phyloP scores from a whole-genome alignment of 1,140 invertebrate species.

The Glossosoma conforme region DNA sequence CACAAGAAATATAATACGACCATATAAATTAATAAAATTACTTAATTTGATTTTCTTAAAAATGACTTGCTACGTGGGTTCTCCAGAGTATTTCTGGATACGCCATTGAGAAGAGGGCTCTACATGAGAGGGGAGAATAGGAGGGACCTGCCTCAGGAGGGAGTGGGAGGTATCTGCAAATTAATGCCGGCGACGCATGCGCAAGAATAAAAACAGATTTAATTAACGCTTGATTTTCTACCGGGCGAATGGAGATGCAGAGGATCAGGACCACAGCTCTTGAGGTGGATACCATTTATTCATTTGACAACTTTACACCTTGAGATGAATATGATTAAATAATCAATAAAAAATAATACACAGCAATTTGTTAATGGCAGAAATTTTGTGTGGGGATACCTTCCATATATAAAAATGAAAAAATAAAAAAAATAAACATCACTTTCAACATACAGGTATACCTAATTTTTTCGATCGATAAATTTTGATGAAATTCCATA shows the following conservation, averaged over 20 bases:
- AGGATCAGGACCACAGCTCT: no score
- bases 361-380: background rate
- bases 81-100: no score
- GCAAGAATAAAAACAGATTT: slow-evolving; percentile 4
- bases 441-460: background rate
- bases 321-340: no score
- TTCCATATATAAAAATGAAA: background rate
- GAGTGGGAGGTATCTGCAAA: background rate
- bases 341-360: background rate
- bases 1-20: no score
- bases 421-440: background rate
- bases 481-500: no score
- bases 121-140: background rate
- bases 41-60: no score
- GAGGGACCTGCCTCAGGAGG: background rate
- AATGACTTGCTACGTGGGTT: no score
- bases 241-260: no score
- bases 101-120: background rate
- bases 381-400: background rate
- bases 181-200: slow-evolving; percentile 2
- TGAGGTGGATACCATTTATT: no score
- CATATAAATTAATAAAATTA: no score
- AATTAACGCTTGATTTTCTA: background rate
- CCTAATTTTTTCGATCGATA: no score
- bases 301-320: no score